These are phyloP conservation scores for Himantopus leucocephalus DNA, from an alignment of 2,113 vertebrate genomes.

Conservation along the genomic window DNA sequence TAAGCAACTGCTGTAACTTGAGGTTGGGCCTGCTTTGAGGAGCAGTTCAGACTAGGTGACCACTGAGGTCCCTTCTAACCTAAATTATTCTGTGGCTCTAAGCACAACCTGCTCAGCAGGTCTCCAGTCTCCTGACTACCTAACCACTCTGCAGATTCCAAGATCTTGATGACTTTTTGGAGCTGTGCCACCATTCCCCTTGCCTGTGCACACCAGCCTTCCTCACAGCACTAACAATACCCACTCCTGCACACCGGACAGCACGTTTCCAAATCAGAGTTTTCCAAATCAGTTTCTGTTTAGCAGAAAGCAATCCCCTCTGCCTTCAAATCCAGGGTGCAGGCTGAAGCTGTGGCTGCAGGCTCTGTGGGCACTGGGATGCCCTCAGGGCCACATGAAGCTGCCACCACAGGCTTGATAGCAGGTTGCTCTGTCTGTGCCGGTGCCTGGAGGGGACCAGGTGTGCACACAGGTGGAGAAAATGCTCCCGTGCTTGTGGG, in stretches of 20 bases:
- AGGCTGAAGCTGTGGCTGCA: not conserved
- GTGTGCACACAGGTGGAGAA: not conserved
- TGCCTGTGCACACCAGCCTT: not conserved
- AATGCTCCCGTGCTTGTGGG: not conserved
- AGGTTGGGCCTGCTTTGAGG: not conserved
- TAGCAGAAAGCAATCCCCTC: not conserved
- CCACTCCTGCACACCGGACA: not conserved
- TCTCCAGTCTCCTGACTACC: not conserved
- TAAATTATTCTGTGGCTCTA: not conserved
- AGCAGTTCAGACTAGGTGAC: not conserved
- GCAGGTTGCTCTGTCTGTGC: not conserved
- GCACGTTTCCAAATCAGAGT: not conserved
- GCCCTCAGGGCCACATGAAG: fast-evolving
- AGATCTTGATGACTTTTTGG: not conserved
- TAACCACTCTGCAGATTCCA: not conserved
- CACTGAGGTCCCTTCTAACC: not conserved
- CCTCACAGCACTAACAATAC: not conserved
- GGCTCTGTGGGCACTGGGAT: fast-evolving
- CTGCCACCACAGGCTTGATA: not conserved
- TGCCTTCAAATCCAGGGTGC: not conserved
- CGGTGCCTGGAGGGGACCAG: not conserved
- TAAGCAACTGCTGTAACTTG: not conserved
- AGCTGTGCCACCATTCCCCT: not conserved
- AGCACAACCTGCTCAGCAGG: not conserved
- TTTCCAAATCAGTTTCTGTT: no score